Conservation (phyloP, 1,140 invertebrate species). For the Drosophila quadrilineata region DNA sequence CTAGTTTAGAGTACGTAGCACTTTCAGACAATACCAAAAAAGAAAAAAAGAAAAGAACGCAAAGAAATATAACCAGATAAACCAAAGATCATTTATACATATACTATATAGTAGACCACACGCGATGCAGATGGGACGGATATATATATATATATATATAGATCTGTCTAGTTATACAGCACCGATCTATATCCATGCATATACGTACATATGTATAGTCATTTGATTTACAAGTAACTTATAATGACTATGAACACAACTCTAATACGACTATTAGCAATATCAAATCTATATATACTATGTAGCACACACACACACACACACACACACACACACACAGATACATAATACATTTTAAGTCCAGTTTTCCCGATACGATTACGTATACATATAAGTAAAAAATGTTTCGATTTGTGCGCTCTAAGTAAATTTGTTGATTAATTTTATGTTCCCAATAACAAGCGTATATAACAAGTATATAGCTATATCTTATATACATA, state of each 20-base stretch:
- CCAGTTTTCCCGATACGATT: slow-evolving; percentile 16
- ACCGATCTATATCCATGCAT: slow-evolving; percentile 1
- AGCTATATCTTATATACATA: slow-evolving; percentile 20
- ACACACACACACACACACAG: slow-evolving; percentile 13
- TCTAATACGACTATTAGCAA: slow-evolving; percentile 21
- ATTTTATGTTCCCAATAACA: slow-evolving; percentile 67
- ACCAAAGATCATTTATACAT: slow-evolving; percentile 33
- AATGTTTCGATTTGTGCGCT: slow-evolving; percentile 37
- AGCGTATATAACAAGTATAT: slow-evolving; percentile 20
- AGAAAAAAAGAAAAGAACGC: slow-evolving; percentile 10
- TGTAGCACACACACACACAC: slow-evolving; percentile 41
- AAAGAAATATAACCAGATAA: slow-evolving; percentile 42
- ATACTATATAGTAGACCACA: slow-evolving; percentile 9
- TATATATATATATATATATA: slow-evolving; percentile 10
- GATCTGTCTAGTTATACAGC: slow-evolving; percentile 29
- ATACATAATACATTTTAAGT: background rate
- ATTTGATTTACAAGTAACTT: background rate
- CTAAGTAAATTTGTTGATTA: slow-evolving; percentile 72
- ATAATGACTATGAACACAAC: slow-evolving; percentile 2
- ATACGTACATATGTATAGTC: background rate
- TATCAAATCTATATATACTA: slow-evolving; percentile 39
- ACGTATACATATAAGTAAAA: background rate
- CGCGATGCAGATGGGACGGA: background rate
- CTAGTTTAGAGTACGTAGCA: slow-evolving; percentile 70
- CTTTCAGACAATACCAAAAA: slow-evolving; percentile 71